Evolutionary conservation across 2,797 vertebrate species (phyloP), one percentile per base, ranked within the genome.

Genomic region (Crocodylus rhombifer): DNA sequence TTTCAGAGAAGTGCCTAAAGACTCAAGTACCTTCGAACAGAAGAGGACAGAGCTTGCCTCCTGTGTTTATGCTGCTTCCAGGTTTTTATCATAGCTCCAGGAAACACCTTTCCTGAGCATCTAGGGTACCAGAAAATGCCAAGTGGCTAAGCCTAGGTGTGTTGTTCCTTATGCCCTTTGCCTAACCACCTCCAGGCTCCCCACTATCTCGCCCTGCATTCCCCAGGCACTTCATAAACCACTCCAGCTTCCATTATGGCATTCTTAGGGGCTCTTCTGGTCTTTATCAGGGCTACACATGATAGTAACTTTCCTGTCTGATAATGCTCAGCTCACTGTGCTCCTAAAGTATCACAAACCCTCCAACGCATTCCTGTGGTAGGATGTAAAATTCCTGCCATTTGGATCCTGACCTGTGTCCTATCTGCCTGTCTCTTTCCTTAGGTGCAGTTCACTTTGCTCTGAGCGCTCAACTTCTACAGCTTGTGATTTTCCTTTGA

Each of bases 241-340:
- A 23, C 74, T 77, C 18, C 33, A 58, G n/a, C 63, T 87, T 87
- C 75, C 77, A 65, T 78, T 69, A 77, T 0, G 1, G 65, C 89
- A 91, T 89, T 89, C 80, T 76, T 69, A 10, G 16, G 64, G 30
- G 33, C 30, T 84, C 23, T 87, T 26, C 64, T 65, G 80, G n/a
- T 36, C 36, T 78, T 87, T 90, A 81, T 82, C 67, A n/a, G 73
- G 57, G 20, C 65, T 23, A 51, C 30, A 55, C 21, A 62, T 25
- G 76, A 87, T 58, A 90, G 58, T 7, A 15, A 69, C 56, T 90
- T 92, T 91, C 80, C 73, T 71, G 15, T 71, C 75, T 80, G 89
- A 88, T 88, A 82, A 75, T 65, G 51, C 23, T 36, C 15, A 6
- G 26, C 26, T 25, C 57, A 51, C 65, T 58, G 61, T 81, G 60